Evolutionary conservation across 2,888 invertebrate genomes (phyloP).

Genomic region (Apamea monoglypha): DNA sequence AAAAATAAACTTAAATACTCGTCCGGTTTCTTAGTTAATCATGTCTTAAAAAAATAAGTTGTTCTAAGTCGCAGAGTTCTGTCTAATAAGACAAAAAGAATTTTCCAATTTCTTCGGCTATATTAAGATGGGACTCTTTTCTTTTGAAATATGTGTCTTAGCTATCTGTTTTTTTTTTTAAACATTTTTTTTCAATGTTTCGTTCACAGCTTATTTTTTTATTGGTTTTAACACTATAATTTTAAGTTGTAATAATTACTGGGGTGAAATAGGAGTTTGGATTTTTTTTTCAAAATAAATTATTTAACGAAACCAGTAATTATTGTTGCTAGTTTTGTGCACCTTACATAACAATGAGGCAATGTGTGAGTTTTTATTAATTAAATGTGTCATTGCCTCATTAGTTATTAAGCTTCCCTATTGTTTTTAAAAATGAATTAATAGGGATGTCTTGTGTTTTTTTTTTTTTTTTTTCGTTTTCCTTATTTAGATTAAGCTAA

Average conservation of each 20-base stretch:
- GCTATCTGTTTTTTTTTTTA: constrained; percentile 70
- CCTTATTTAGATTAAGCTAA: constrained; percentile 79
- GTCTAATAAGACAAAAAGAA: constrained; percentile 64
- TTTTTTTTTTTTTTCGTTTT: constrained; percentile 76
- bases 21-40: constrained; percentile 80
- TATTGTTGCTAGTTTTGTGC: constrained; percentile 75
- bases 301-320: constrained; percentile 65
- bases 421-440: constrained; percentile 67
- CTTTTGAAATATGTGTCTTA: constrained; percentile 70
- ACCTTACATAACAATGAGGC: constrained; percentile 66
- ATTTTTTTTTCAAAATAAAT: not conserved
- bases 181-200: constrained; percentile 71
- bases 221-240: constrained; percentile 78
- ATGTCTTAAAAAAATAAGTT: constrained; percentile 86
- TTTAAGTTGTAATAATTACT: constrained; percentile 77
- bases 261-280: constrained; percentile 40
- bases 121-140: constrained; percentile 61
- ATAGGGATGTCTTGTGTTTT: constrained; percentile 76
- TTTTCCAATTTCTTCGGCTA: constrained; percentile 26
- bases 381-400: constrained; percentile 63
- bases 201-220: constrained; percentile 89
- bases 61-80: constrained; percentile 79
- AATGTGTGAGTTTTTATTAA: constrained; percentile 35
- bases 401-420: constrained; percentile 74
- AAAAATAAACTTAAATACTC: constrained; percentile 72